A percentile compares a stretch with the other conserved stretches of the same genome.
Conservation (phyloP, 2,888 invertebrate species). For the Spodoptera picta region DNA sequence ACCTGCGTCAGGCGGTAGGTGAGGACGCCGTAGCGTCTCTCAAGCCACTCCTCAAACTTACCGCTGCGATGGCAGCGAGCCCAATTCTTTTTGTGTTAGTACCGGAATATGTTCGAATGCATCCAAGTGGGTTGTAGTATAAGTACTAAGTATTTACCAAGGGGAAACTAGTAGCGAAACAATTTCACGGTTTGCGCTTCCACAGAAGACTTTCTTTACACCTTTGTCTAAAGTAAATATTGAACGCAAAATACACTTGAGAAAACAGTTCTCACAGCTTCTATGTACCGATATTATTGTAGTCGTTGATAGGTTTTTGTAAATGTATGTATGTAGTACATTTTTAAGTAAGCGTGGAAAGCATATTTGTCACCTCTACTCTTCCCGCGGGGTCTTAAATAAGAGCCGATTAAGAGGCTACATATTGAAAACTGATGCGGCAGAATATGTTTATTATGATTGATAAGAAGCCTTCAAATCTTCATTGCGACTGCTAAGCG, state of each 20-base stretch:
- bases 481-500: too few species aligned
- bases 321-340: neutral
- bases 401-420: too few species aligned
- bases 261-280: conserved; percentile 27
- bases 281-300: neutral
- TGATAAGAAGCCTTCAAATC: too few species aligned
- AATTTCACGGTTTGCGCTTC: conserved; percentile 55
- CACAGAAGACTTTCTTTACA: conserved; percentile 56
- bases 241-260: conserved; percentile 53
- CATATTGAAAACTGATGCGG: too few species aligned
- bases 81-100: too few species aligned
- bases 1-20: too few species aligned
- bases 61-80: too few species aligned
- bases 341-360: neutral
- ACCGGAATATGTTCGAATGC: neutral
- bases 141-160: conserved; percentile 41
- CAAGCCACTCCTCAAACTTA: too few species aligned
- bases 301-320: neutral
- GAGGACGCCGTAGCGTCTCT: too few species aligned
- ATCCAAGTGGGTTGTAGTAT: conserved; percentile 1
- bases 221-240: conserved; percentile 56
- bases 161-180: conserved; percentile 51
- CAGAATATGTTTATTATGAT: too few species aligned
- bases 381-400: too few species aligned
- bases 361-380: too few species aligned